Conservation (phyloP, 2,113 vertebrate genomes). For the Callipepla squamata region DNA sequence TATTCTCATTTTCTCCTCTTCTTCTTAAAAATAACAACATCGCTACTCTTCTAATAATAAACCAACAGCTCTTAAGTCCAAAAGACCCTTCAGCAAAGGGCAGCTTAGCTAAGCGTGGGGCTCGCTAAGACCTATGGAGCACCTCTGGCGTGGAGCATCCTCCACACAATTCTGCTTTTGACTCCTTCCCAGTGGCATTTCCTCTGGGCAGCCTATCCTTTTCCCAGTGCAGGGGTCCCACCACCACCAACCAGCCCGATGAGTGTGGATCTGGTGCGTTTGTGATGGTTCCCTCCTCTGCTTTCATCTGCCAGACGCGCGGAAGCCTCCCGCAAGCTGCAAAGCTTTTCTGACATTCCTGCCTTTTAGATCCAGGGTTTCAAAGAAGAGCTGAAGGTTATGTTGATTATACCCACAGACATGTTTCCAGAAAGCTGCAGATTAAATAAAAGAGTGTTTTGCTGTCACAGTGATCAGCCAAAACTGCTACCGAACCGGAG, state of each 20-base stretch:
- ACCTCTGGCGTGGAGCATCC: neutral
- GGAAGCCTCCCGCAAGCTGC: constrained; percentile 41
- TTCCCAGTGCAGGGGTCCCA: neutral
- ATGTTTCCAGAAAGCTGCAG: constrained; percentile 53
- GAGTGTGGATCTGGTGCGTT: neutral
- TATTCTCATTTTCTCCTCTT: neutral
- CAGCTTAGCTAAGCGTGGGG: neutral
- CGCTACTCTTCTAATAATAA: neutral
- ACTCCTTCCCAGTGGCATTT: neutral
- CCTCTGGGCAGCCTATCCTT: neutral
- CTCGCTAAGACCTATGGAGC: rapidly evolving
- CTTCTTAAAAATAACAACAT: constrained; percentile 29
- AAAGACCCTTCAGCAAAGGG: neutral
- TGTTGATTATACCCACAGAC: constrained; percentile 60
- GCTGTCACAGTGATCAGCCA: constrained; percentile 37
- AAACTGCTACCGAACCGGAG: constrained; percentile 24
- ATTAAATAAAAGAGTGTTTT: constrained; percentile 47
- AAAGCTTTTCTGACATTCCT: constrained; percentile 66
- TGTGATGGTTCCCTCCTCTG: constrained; percentile 30
- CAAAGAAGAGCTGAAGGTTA: constrained; percentile 60
- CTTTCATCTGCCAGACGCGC: constrained; percentile 58
- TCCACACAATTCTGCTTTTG: neutral
- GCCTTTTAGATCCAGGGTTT: constrained; percentile 60
- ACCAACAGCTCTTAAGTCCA: neutral
- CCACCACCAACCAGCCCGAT: neutral